Evolutionary conservation across 2,113 vertebrate species (phyloP).

Genomic region (Muscicapa adusta): DNA sequence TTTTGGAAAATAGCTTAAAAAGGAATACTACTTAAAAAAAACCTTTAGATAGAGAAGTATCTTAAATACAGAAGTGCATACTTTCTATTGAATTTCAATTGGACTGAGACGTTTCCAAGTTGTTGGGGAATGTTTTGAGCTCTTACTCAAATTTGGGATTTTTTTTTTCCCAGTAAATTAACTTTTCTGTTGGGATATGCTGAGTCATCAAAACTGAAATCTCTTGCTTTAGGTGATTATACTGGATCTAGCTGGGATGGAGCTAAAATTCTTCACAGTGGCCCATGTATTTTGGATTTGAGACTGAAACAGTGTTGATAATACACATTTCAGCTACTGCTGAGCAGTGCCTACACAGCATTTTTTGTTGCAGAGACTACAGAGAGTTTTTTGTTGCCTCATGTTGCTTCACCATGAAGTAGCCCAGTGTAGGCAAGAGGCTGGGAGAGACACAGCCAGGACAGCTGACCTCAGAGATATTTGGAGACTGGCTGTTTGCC

Average conservation of each 20-base stretch:
- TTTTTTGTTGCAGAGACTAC: no score
- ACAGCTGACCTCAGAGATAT: not conserved
- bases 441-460: not conserved
- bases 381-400: not conserved
- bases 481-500: not conserved
- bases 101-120: not conserved
- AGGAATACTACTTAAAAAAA: not conserved
- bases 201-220: not conserved
- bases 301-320: not conserved
- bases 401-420: fast-evolving
- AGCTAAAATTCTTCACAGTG: not conserved
- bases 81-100: not conserved
- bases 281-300: not conserved
- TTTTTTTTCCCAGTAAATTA: not conserved
- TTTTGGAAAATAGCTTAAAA: not conserved
- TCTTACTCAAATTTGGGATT: not conserved
- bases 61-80: not conserved
- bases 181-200: not conserved
- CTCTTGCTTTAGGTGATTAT: not conserved
- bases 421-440: not conserved
- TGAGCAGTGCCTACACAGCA: not conserved
- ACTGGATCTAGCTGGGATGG: not conserved
- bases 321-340: not conserved
- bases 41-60: not conserved
- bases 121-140: not conserved